Evolutionary conservation across 2,797 vertebrate species (phyloP).

Genomic region (Anguilla megastoma): DNA sequence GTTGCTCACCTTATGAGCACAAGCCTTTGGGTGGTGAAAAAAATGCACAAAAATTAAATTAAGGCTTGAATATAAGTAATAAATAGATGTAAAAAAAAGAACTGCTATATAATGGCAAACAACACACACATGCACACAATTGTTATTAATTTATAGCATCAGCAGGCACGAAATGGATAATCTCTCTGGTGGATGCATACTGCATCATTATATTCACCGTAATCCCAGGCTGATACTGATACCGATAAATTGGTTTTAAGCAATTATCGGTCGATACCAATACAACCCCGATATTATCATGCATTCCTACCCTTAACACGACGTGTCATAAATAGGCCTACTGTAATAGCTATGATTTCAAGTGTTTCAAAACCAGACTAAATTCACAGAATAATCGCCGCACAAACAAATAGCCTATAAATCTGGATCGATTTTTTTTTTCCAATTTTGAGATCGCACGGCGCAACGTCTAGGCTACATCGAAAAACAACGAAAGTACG

Average conservation of each 20-base stretch:
- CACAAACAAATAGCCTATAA: not conserved
- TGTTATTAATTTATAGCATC: not conserved
- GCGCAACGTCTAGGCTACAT: not conserved
- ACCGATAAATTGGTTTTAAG: not conserved
- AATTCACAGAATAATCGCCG: not conserved
- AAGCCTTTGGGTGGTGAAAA: not conserved
- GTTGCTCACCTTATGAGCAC: not conserved
- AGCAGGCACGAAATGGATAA: not conserved
- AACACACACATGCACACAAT: not conserved
- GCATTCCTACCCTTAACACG: not conserved
- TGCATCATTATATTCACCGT: too few relatives aligned
- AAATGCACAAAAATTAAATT: not conserved
- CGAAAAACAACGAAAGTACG: slow-evolving; percentile 18
- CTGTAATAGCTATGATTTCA: not conserved
- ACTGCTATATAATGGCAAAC: not conserved
- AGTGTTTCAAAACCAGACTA: not conserved
- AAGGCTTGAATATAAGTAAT: not conserved
- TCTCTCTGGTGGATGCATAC: not conserved
- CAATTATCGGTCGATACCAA: not conserved
- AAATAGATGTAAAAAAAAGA: not conserved
- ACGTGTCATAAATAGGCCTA: not conserved
- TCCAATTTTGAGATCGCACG: not conserved
- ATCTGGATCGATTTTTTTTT: not conserved
- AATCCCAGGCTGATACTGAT: not conserved
- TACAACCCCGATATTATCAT: not conserved